phyloP scores from a whole-genome alignment of 1,140 invertebrate species.

The Bombus superbus region DNA sequence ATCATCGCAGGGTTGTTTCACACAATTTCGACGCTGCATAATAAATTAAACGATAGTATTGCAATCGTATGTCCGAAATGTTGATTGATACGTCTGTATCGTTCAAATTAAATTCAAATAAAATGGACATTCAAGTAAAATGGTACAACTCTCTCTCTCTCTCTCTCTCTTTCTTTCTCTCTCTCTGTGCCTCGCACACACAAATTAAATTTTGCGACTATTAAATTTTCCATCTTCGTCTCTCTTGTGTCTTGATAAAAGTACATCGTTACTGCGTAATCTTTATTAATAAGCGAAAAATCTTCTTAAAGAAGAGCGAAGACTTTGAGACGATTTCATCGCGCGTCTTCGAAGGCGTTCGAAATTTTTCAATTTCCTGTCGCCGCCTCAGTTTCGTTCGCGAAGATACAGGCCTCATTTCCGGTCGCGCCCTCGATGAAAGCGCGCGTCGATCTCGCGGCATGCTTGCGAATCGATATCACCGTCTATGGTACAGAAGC shows the following conservation, averaged over 20 bases:
- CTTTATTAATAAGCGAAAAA: not conserved
- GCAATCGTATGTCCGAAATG: too few species aligned
- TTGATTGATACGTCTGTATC: too few species aligned
- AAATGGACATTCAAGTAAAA: too few species aligned
- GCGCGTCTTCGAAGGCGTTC: not conserved
- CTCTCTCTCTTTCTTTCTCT: too few species aligned
- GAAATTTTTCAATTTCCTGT: slow-evolving; percentile 66
- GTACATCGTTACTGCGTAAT: not conserved
- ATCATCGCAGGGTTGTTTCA: not conserved
- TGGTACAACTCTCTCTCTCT: too few species aligned
- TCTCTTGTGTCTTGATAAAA: not conserved
- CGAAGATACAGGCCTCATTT: slow-evolving; percentile 57
- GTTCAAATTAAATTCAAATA: too few species aligned
- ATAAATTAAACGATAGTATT: too few species aligned
- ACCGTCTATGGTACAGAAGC: not conserved
- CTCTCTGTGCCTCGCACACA: too few species aligned
- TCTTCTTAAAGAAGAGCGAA: not conserved
- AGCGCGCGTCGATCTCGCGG: slow-evolving; percentile 22
- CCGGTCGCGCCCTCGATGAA: slow-evolving; percentile 34
- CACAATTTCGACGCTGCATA: not conserved
- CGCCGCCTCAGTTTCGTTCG: slow-evolving; percentile 47
- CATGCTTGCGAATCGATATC: slow-evolving; percentile 19
- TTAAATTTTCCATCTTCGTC: not conserved
- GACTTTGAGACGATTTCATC: not conserved
- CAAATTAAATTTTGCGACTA: not conserved